phyloP scores from a whole-genome alignment of 37 sponge, comb jelly and placozoan genomes.

The Oopsacas minuta region DNA sequence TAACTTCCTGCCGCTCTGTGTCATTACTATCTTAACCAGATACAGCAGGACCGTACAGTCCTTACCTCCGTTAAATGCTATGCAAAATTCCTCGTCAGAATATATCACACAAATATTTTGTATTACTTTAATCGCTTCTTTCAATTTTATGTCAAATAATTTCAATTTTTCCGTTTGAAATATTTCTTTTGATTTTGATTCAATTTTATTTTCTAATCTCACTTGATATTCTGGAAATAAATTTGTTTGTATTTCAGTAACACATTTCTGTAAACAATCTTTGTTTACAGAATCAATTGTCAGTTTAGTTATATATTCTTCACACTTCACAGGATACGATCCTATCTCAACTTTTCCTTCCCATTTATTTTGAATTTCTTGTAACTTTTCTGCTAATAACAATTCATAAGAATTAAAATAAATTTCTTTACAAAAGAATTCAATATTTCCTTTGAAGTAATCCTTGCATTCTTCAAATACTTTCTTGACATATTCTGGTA shows the following conservation, averaged over 20 bases:
- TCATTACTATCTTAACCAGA: slow-evolving; percentile 36
- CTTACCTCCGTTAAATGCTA: slow-evolving; percentile 97
- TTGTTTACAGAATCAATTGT: slow-evolving; percentile 30
- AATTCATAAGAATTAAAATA: slow-evolving; percentile 42
- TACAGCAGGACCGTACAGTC: slow-evolving; percentile 85
- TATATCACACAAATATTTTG: neutral
- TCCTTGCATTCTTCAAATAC: slow-evolving; percentile 21
- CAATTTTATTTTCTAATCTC: neutral
- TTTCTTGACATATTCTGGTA: slow-evolving; percentile 34
- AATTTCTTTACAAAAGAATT: slow-evolving; percentile 40
- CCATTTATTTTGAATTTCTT: slow-evolving; percentile 28
- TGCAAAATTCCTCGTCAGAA: slow-evolving; percentile 35
- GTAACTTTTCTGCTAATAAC: slow-evolving; percentile 30
- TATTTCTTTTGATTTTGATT: neutral
- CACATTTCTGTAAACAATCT: slow-evolving; percentile 23
- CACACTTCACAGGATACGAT: slow-evolving; percentile 41
- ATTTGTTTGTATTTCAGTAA: neutral
- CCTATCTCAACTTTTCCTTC: slow-evolving; percentile 38
- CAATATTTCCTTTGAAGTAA: neutral
- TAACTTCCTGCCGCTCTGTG: slow-evolving; percentile 12
- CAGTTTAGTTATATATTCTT: slow-evolving; percentile 26
- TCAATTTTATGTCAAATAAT: neutral
- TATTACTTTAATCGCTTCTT: neutral
- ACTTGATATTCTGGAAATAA: neutral
- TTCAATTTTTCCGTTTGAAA: neutral